Evolutionary conservation across 2,888 invertebrate species (phyloP), one percentile per base, ranked within the genome.

Genomic region (Pachliopta kotzebuea): DNA sequence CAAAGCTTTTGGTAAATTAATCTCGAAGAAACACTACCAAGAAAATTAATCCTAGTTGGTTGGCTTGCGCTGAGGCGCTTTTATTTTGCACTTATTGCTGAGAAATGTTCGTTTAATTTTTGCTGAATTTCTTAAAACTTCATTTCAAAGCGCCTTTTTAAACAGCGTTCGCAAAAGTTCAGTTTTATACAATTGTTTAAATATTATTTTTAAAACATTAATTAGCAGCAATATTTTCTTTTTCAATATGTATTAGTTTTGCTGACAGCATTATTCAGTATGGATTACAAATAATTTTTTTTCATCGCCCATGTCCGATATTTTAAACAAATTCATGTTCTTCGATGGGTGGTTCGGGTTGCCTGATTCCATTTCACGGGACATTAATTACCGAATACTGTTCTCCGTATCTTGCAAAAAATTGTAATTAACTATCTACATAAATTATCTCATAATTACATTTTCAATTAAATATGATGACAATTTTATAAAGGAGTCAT

Each of bases 11-110:
- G 42, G 42, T 42, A 60, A 42, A 60, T 54, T 54, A 60, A 54
- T 60, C 60, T 60, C 42, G 42, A 6, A 60, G 54, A 20, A 61
- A 45, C 62, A 24, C 62, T 31, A 50, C 24, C 50, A 50, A 62
- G 62, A 23, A 62, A 62, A 62, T 62, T 56, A 62, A 56, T 56
- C 56, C 50, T 56, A 50, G 56, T 50, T 23, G 49, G 56, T 20
- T 18, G 37, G 54, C 60, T 54, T 42, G 24, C 37, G 37, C 11
- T 24, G 26, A 20, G 24, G 42, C 4, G 23, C 54, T 26, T 54
- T 60, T 53, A 50, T 29, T 52, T 45, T 45, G 7, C 14, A 31
- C 42, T 52, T 21, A 53, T 54, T 42, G 37, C n/a, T 54, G 4
- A n/a, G 53, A 60, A 60, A 60, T 26, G 17, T 14, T 54, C 20